Evolutionary conservation across 1,140 invertebrate species (phyloP).

Genomic region (Atta cephalotes): DNA sequence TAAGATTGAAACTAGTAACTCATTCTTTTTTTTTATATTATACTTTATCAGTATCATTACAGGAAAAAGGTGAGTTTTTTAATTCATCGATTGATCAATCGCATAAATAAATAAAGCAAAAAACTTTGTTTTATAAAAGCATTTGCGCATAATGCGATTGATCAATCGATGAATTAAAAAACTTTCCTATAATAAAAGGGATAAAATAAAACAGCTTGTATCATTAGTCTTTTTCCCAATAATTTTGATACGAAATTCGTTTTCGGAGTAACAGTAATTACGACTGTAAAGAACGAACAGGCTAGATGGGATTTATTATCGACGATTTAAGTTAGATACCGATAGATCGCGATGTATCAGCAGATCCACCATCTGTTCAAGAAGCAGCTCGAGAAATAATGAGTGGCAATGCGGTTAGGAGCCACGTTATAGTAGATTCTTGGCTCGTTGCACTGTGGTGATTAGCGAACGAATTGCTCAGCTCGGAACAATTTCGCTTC

Average conservation of each 20-base stretch:
- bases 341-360: conserved; percentile 19
- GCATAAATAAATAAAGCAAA: too few relatives aligned
- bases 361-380: conserved; percentile 12
- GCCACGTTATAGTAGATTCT: conserved; percentile 58
- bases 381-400: conserved; percentile 35
- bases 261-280: neutral
- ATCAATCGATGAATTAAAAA: too few relatives aligned
- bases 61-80: too few relatives aligned
- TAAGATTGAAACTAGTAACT: conserved; percentile 7
- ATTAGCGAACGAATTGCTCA: conserved; percentile 63
- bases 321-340: conserved; percentile 3
- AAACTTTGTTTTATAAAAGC: too few relatives aligned
- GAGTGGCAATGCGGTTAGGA: conserved; percentile 36
- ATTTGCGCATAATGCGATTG: too few relatives aligned
- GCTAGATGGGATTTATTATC: neutral
- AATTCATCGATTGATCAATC: too few relatives aligned
- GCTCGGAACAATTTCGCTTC: conserved; percentile 24
- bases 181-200: neutral
- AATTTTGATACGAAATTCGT: neutral
- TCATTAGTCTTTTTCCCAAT: neutral
- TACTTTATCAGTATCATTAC: neutral
- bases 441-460: conserved; percentile 53
- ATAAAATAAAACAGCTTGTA: neutral
- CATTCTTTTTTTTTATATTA: neutral
- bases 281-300: neutral